phyloP scores from a whole-genome alignment of 2,888 invertebrate species.

The Limenitis camilla region DNA sequence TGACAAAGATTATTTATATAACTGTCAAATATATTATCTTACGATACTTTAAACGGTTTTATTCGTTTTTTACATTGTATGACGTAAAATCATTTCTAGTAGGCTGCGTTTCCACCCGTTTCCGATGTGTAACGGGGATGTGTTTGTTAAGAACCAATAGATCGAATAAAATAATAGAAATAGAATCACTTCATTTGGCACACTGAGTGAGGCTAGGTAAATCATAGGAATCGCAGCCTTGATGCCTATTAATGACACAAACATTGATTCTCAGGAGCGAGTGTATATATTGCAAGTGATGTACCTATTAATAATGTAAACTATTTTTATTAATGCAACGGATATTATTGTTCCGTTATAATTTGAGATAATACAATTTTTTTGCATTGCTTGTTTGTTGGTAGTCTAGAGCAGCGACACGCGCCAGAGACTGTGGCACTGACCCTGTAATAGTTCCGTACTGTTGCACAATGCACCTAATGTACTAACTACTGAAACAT shows the following conservation, averaged over 20 bases:
- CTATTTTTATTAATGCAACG: conserved; percentile 2
- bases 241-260: too few species aligned
- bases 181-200: too few species aligned
- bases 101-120: background rate
- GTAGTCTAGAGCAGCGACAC: conserved; percentile 31
- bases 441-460: conserved; percentile 55
- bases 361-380: conserved; percentile 9
- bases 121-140: too few species aligned
- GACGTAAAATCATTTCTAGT: background rate
- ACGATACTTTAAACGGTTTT: too few species aligned
- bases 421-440: conserved; percentile 53
- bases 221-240: too few species aligned
- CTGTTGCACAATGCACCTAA: conserved; percentile 45
- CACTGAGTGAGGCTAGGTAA: background rate
- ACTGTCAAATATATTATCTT: too few species aligned
- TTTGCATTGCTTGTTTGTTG: conserved; percentile 13
- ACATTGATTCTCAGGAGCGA: too few species aligned
- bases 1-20: conserved; percentile 1
- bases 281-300: too few species aligned
- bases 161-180: too few species aligned
- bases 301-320: too few species aligned
- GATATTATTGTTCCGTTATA: conserved; percentile 16
- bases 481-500: conserved; percentile 19
- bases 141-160: too few species aligned
- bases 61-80: background rate